Evolutionary conservation across 1,140 invertebrate species (phyloP).

Genomic region (Trissolcus basalis): DNA sequence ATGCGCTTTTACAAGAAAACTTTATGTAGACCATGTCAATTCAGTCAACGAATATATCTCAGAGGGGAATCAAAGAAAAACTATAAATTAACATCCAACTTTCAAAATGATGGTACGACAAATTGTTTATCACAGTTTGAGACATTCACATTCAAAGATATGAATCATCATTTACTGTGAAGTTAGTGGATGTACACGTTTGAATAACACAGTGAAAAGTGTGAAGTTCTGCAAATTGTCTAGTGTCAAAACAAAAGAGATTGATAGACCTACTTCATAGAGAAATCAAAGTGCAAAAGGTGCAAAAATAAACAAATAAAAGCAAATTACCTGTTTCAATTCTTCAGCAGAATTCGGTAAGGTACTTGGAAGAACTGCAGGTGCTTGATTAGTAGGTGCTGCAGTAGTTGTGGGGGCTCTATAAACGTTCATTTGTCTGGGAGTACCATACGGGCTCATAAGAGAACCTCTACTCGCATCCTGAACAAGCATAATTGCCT

Average conservation of each 20-base stretch:
- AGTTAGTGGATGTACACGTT: no score
- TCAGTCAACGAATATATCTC: background rate
- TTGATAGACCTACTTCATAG: no score
- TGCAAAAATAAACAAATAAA: background rate
- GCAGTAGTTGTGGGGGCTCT: background rate
- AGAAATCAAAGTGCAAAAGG: background rate
- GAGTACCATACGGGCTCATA: constrained; percentile 31
- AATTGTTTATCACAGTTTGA: no score
- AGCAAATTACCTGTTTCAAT: constrained; percentile 82
- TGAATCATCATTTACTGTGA: no score
- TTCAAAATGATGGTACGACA: background rate
- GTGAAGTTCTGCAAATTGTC: no score
- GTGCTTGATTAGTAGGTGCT: constrained; percentile 39
- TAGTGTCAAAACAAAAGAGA: no score
- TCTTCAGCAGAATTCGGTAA: constrained; percentile 81
- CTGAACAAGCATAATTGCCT: constrained; percentile 80
- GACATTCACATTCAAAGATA: no score
- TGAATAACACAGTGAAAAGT: no score
- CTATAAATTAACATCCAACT: constrained; percentile 1
- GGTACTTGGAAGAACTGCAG: constrained; percentile 70
- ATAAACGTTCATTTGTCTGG: constrained; percentile 74
- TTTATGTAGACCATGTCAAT: no score
- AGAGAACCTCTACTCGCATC: constrained; percentile 64
- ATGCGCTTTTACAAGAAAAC: no score
- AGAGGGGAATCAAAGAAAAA: background rate